Conservation (phyloP, 2,797 vertebrate genomes). For the Galaxias olidus region DNA sequence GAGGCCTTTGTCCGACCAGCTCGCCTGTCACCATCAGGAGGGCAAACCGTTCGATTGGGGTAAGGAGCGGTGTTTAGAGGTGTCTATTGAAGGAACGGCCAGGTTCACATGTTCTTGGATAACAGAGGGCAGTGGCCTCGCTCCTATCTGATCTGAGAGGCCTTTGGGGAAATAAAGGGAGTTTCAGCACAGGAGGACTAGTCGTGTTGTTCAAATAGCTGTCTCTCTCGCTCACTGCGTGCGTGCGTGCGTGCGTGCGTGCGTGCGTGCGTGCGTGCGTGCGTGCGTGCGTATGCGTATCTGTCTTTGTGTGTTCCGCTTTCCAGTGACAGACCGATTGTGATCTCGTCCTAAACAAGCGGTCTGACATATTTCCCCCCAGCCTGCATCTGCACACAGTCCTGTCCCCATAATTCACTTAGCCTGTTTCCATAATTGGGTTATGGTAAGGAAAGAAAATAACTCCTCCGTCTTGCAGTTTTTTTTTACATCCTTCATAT, state of each 20-base stretch:
- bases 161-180: constrained; percentile 50
- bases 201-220: constrained; percentile 44
- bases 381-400: constrained; percentile 35
- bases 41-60: constrained; percentile 60
- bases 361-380: constrained; percentile 29
- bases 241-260: not conserved
- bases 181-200: constrained; percentile 25
- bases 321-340: constrained; percentile 33
- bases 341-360: constrained; percentile 41
- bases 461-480: constrained; percentile 39
- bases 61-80: constrained; percentile 49
- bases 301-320: not conserved
- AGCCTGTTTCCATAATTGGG: constrained; percentile 46
- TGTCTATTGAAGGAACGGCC: constrained; percentile 60
- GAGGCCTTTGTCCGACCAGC: constrained; percentile 57
- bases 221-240: constrained; percentile 1
- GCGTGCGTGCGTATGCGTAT: not conserved
- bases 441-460: constrained; percentile 41
- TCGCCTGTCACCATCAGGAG: constrained; percentile 53
- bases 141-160: constrained; percentile 50
- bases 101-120: constrained; percentile 64
- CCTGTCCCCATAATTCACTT: constrained; percentile 52
- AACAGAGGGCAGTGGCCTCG: constrained; percentile 41
- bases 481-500: constrained; percentile 46
- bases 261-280: not conserved